These are phyloP conservation scores for Tadarida brasiliensis DNA, from an alignment of 2,797 vertebrate genomes.

Conservation along the genomic window DNA sequence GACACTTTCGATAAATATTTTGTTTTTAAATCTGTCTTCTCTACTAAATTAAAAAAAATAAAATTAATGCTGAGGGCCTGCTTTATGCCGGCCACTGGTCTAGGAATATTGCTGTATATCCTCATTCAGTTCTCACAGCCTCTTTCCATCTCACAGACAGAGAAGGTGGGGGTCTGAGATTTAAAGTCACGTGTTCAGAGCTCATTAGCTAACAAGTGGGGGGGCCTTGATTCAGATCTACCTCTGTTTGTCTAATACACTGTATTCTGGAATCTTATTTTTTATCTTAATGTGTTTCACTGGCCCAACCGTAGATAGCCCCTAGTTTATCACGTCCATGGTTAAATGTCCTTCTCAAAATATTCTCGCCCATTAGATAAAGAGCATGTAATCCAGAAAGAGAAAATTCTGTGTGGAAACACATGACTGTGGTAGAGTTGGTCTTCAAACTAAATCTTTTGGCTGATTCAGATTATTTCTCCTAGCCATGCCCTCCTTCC, in stretches of 20 bases:
- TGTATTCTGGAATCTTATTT: background rate
- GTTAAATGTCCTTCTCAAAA: background rate
- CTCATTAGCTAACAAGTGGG: background rate
- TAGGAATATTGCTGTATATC: background rate
- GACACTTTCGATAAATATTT: constrained; percentile 3
- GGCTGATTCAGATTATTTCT: background rate
- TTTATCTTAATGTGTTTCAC: background rate
- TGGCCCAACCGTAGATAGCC: background rate
- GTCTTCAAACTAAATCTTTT: background rate
- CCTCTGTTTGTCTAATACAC: background rate
- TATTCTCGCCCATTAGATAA: background rate
- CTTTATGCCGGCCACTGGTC: background rate
- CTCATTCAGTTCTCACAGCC: background rate
- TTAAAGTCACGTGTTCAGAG: background rate
- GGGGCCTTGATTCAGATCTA: background rate
- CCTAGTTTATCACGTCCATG: background rate
- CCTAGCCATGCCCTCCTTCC: background rate
- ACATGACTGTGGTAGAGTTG: background rate
- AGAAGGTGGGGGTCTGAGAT: background rate
- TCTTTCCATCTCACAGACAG: background rate
- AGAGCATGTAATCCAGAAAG: background rate
- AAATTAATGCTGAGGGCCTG: background rate
- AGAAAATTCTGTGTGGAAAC: background rate
- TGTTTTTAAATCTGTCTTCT: constrained; percentile 11
- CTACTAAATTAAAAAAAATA: constrained; percentile 56